Evolutionary conservation across 2,113 vertebrate genomes (phyloP).

Genomic region (Micromys minutus): DNA sequence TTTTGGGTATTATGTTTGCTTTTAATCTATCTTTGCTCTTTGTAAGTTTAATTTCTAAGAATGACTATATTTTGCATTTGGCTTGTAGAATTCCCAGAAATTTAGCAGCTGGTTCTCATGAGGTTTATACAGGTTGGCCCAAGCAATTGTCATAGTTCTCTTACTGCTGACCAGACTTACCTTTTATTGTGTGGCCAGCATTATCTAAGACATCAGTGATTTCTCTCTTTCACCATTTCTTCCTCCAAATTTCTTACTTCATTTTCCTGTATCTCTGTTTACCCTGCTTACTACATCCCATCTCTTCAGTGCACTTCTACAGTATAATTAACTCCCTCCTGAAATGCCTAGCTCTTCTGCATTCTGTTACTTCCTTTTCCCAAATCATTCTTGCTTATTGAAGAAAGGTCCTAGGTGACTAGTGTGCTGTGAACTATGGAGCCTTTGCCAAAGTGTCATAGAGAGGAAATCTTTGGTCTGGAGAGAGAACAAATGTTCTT

Average conservation of each 20-base stretch:
- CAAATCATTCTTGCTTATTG: neutral
- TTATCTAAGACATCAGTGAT: neutral
- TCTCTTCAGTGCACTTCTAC: neutral
- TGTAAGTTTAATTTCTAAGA: neutral
- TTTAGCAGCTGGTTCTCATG: neutral
- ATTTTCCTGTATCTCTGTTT: neutral
- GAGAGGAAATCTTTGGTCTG: neutral
- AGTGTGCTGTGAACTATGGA: neutral
- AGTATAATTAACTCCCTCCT: neutral
- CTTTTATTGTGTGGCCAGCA: neutral
- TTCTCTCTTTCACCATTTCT: neutral
- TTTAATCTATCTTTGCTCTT: neutral
- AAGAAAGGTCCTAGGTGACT: neutral
- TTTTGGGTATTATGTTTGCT: neutral
- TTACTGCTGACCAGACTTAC: neutral
- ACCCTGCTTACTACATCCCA: neutral
- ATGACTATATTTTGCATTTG: neutral
- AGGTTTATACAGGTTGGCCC: neutral
- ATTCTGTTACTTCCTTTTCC: neutral
- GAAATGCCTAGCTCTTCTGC: neutral
- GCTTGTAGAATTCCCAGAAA: neutral
- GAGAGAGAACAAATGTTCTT: neutral
- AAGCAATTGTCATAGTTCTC: neutral
- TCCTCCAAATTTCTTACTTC: neutral
- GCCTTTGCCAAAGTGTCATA: neutral